Conservation (phyloP, 2,797 vertebrate species). For the Poecile montanus region DNA sequence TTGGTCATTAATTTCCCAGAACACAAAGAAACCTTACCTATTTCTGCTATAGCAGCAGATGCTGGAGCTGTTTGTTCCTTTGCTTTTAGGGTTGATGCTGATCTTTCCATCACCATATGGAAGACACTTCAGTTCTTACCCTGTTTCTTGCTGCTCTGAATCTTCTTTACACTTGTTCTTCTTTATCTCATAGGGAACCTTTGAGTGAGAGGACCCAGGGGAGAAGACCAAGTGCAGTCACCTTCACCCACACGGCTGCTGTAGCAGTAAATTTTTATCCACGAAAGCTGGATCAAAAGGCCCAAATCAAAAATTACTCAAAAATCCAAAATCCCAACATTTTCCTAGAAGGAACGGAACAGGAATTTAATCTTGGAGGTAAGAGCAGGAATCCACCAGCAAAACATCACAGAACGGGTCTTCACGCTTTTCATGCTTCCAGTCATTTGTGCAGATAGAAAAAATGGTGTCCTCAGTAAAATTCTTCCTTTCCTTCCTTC, state of each 20-base stretch:
- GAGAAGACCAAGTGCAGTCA: conserved; percentile 1
- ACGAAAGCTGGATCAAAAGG: not conserved
- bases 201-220: not conserved
- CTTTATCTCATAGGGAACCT: not conserved
- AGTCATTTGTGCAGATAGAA: not conserved
- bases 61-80: conserved; percentile 6
- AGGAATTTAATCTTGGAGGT: not conserved
- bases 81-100: not conserved
- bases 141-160: not conserved
- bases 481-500: not conserved
- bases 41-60: not conserved
- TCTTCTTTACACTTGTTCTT: conserved; percentile 4
- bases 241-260: not conserved
- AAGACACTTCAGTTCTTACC: not conserved
- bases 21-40: conserved; percentile 48
- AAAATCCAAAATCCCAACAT: not conserved
- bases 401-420: not conserved
- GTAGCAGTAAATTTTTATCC: not conserved
- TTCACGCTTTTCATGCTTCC: not conserved
- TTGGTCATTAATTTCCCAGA: not conserved
- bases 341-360: not conserved
- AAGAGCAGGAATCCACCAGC: not conserved
- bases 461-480: not conserved
- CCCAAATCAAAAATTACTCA: not conserved
- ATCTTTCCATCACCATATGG: not conserved